Percentiles rank a stretch among this genome's conserved stretches.
Evolutionary conservation across 2,797 vertebrate species (phyloP).

Genomic region (Gallirallus australis): DNA sequence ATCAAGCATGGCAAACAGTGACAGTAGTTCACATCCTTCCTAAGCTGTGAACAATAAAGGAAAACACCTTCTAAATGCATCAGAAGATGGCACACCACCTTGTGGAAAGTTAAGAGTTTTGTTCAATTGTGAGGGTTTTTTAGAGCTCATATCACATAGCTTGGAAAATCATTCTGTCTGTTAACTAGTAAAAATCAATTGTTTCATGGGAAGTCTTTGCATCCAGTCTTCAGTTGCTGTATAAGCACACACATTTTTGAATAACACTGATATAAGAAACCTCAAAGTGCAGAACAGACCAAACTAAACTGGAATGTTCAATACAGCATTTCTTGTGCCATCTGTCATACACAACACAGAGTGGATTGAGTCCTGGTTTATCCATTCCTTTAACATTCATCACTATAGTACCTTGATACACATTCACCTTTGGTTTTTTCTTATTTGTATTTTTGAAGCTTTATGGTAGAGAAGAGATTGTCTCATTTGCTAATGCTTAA

Average conservation of each 20-base stretch:
- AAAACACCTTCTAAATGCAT: neutral
- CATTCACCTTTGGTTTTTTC: neutral
- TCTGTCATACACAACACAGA: neutral
- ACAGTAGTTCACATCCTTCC: neutral
- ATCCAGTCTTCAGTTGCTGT: neutral
- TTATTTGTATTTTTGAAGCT: too few relatives aligned
- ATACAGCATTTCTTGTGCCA: fast-evolving
- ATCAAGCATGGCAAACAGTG: neutral
- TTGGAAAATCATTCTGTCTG: neutral
- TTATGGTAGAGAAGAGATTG: neutral
- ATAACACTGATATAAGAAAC: neutral
- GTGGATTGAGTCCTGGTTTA: neutral
- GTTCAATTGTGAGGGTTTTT: too few relatives aligned
- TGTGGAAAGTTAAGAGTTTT: neutral
- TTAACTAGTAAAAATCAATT: neutral
- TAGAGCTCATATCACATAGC: neutral
- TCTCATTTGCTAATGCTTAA: neutral
- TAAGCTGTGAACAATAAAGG: neutral
- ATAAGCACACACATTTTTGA: neutral
- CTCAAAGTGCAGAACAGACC: neutral
- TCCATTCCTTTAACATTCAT: neutral
- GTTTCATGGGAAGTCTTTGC: neutral
- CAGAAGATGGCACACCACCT: neutral
- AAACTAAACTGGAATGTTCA: neutral
- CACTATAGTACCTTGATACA: neutral